Evolutionary conservation across 1,140 invertebrate species (phyloP).

Genomic region (Wasmannia auropunctata): DNA sequence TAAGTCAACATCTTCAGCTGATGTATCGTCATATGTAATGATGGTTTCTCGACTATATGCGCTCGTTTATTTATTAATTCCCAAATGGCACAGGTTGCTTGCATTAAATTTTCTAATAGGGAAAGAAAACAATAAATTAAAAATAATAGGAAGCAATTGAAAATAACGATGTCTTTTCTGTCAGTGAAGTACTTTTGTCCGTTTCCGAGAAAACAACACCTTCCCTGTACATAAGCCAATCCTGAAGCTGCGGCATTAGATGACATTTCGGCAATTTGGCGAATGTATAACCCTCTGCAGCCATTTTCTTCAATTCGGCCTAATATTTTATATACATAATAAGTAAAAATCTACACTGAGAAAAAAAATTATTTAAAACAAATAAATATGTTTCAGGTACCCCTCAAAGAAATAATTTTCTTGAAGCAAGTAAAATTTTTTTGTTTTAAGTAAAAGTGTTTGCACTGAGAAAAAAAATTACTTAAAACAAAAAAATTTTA

Average conservation of each 20-base stretch:
- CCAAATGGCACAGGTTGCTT: conserved; percentile 50
- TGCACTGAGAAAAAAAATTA: too few species aligned
- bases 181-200: conserved; percentile 71
- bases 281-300: conserved; percentile 77
- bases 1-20: conserved; percentile 60
- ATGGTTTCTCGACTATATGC: conserved; percentile 31
- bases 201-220: conserved; percentile 67
- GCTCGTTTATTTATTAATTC: neutral
- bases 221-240: conserved; percentile 78
- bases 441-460: too few species aligned
- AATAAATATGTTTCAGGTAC: too few species aligned
- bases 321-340: conserved; percentile 47
- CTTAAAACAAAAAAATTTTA: too few species aligned
- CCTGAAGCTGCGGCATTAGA: conserved; percentile 76
- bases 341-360: too few species aligned
- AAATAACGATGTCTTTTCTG: neutral
- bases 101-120: conserved; percentile 63
- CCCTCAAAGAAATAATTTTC: too few species aligned
- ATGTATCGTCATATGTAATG: conserved; percentile 53
- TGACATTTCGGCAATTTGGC: conserved; percentile 79
- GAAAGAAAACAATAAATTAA: conserved; percentile 4
- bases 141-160: neutral
- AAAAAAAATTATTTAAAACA: too few species aligned
- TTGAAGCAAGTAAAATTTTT: too few species aligned
- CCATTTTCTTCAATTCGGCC: conserved; percentile 78